These are phyloP conservation scores for Ageneiosus marmoratus DNA, from an alignment of 2,113 vertebrate species.

Conservation along the genomic window DNA sequence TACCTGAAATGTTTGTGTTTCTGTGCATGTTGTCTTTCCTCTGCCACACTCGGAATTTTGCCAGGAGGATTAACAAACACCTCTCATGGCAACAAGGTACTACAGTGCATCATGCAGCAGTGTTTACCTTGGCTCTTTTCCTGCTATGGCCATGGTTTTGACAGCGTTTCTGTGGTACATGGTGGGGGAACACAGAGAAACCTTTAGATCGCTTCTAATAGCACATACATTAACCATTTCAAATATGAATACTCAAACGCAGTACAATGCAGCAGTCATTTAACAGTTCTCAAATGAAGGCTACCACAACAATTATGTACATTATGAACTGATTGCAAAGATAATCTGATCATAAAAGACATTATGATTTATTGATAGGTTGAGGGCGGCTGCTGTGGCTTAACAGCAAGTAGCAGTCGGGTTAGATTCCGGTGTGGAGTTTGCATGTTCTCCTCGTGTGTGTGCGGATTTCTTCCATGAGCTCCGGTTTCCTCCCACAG, in stretches of 20 bases:
- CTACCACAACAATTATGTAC: background rate
- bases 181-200: background rate
- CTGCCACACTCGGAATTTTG: background rate
- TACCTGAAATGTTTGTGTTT: conserved; percentile 3
- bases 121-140: conserved; percentile 92
- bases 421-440: too few species aligned
- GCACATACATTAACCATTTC: background rate
- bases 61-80: background rate
- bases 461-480: too few species aligned
- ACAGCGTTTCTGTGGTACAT: conserved; percentile 80
- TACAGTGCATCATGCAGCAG: background rate
- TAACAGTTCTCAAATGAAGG: background rate
- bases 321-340: background rate
- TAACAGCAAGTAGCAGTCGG: too few species aligned
- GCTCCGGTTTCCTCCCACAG: background rate
- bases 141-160: conserved; percentile 90
- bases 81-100: background rate
- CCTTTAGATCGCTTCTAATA: background rate
- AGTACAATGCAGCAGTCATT: background rate
- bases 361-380: background rate
- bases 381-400: too few species aligned
- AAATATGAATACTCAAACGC: background rate
- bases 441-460: too few species aligned
- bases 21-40: background rate
- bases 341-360: background rate